These are phyloP conservation scores for Scaptomyza pallida DNA, from an alignment of 1,140 invertebrate species.

Conservation along the genomic window DNA sequence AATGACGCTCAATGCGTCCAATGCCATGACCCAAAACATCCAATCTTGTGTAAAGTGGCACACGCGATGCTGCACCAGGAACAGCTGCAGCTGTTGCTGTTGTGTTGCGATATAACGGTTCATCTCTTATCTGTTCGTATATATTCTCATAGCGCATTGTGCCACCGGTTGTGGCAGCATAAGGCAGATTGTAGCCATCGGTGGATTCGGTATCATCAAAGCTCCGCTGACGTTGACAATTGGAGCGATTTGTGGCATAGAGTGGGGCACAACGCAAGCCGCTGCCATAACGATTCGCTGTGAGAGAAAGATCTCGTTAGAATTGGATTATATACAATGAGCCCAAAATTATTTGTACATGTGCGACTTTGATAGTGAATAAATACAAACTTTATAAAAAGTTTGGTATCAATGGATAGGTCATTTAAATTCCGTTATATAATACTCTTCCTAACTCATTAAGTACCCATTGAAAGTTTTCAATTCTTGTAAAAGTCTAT, in stretches of 20 bases:
- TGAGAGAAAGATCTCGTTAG: too few relatives aligned
- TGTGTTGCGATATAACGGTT: slow-evolving; percentile 79
- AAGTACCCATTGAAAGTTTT: too few relatives aligned
- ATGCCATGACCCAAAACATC: slow-evolving; percentile 86
- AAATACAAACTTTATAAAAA: too few relatives aligned
- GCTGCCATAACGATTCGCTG: slow-evolving; percentile 70
- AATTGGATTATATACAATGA: too few relatives aligned
- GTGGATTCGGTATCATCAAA: slow-evolving; percentile 83
- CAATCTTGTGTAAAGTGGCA: slow-evolving; percentile 85
- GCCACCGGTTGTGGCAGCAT: slow-evolving; percentile 36
- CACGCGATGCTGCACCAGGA: slow-evolving; percentile 64
- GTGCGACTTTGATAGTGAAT: too few relatives aligned
- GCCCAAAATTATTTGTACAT: too few relatives aligned
- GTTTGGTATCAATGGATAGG: too few relatives aligned
- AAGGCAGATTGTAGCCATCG: slow-evolving; percentile 77
- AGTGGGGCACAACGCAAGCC: slow-evolving; percentile 56
- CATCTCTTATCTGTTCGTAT: slow-evolving; percentile 85
- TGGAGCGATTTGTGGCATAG: slow-evolving; percentile 58
- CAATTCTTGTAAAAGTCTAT: too few relatives aligned
- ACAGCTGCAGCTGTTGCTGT: neutral
- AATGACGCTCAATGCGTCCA: slow-evolving; percentile 86
- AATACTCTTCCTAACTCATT: too few relatives aligned
- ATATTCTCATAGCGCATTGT: slow-evolving; percentile 83
- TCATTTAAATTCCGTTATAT: too few relatives aligned
- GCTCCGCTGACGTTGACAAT: slow-evolving; percentile 77